Conservation (phyloP, 2,888 invertebrate species). For the Tiphia femorata region DNA sequence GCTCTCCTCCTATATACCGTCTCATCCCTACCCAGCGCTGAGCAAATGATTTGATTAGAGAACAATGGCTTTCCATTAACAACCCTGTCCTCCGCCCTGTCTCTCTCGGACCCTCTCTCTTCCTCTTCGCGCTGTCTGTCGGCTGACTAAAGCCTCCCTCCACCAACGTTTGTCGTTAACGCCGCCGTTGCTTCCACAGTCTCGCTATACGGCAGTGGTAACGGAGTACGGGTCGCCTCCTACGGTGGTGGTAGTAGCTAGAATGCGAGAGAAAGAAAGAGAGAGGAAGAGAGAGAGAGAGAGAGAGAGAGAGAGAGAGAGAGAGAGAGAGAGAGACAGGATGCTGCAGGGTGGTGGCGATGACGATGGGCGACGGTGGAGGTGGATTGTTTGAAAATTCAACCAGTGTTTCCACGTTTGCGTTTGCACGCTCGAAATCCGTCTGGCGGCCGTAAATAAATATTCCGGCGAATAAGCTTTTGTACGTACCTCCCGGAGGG, state of each 20-base stretch:
- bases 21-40: conserved; percentile 50
- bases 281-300: background rate
- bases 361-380: conserved; percentile 8
- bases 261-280: background rate
- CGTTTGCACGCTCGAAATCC: background rate
- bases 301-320: conserved; percentile 1
- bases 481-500: background rate
- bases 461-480: conserved; percentile 28
- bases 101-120: conserved; percentile 27
- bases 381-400: conserved; percentile 44
- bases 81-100: conserved; percentile 48
- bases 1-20: conserved; percentile 32
- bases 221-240: background rate
- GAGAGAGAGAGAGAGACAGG: too few species aligned
- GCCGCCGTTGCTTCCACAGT: conserved; percentile 3
- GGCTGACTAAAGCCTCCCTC: conserved; percentile 56
- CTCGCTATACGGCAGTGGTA: background rate
- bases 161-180: conserved; percentile 20
- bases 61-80: conserved; percentile 69
- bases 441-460: conserved; percentile 23
- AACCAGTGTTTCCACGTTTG: conserved; percentile 20
- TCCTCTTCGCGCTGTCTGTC: conserved; percentile 51
- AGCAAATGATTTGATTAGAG: conserved; percentile 69
- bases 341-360: too few species aligned
- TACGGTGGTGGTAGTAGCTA: background rate